Evolutionary conservation across 2,888 invertebrate genomes (phyloP).

Genomic region (Dioctria linearis): DNA sequence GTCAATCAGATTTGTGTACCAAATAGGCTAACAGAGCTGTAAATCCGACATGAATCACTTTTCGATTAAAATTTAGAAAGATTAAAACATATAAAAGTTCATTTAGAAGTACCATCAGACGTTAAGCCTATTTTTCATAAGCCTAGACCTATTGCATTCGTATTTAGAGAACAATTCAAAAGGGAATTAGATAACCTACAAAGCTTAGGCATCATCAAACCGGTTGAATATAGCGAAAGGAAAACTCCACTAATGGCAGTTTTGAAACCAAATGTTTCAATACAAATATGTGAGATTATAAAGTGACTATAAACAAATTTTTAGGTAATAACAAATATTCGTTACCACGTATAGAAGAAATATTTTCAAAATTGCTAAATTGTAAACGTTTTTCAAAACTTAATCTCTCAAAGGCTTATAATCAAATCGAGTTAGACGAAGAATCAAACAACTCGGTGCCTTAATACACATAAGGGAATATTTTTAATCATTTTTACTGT

Average conservation of each 20-base stretch:
- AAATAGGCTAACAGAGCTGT: no score
- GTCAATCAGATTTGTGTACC: no score
- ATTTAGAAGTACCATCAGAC: no score
- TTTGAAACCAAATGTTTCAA: slow-evolving; percentile 45
- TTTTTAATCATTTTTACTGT: slow-evolving; percentile 61
- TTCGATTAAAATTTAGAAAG: no score
- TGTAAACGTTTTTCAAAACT: slow-evolving; percentile 60
- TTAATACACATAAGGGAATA: slow-evolving; percentile 59
- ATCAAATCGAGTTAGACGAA: slow-evolving; percentile 63
- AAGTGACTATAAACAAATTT: slow-evolving; percentile 40
- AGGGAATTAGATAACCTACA: slow-evolving; percentile 30
- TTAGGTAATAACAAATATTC: slow-evolving; percentile 45
- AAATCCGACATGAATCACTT: no score
- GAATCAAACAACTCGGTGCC: no score
- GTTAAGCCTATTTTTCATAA: no score
- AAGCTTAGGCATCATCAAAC: slow-evolving; percentile 40
- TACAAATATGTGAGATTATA: slow-evolving; percentile 52
- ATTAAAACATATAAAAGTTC: no score
- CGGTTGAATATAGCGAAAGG: slow-evolving; percentile 54
- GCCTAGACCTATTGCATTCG: no score
- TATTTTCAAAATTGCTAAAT: slow-evolving; percentile 38
- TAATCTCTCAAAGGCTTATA: slow-evolving; percentile 62
- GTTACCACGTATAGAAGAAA: slow-evolving; percentile 23
- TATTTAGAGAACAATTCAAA: background rate
- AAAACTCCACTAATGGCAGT: slow-evolving; percentile 52